These are phyloP conservation scores for Tipula unca DNA, from an alignment of 2,888 invertebrate genomes.

Conservation along the genomic window DNA sequence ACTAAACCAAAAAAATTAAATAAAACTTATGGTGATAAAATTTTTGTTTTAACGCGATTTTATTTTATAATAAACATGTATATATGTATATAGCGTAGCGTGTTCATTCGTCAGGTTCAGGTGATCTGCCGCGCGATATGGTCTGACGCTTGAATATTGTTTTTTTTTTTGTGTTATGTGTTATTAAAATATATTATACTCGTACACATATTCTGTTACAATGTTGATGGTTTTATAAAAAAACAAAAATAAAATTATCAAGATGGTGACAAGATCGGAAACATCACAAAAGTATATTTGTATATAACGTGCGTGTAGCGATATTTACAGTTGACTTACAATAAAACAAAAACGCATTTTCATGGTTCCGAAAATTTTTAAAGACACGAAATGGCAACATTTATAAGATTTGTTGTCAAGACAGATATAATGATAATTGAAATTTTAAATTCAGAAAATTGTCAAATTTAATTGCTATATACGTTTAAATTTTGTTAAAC, in stretches of 20 bases:
- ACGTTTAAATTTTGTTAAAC: too few relatives aligned
- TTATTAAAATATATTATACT: background rate
- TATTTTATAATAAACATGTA: background rate
- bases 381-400: too few relatives aligned
- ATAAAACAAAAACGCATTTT: too few relatives aligned
- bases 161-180: background rate
- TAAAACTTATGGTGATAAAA: background rate
- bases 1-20: background rate
- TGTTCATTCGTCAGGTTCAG: background rate
- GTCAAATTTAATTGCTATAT: too few relatives aligned
- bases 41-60: background rate
- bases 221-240: background rate
- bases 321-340: too few relatives aligned
- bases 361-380: too few relatives aligned
- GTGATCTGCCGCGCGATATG: background rate
- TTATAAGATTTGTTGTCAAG: too few relatives aligned
- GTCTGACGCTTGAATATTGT: background rate
- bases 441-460: too few relatives aligned
- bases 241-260: background rate
- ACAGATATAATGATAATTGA: too few relatives aligned
- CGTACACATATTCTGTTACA: background rate
- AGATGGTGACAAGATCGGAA: background rate
- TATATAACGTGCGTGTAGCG: too few relatives aligned
- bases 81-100: background rate
- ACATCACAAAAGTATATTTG: background rate